Evolutionary conservation across 92 coral and sea anemone genomes (phyloP).

Genomic region (Epizoanthus scotinus): DNA sequence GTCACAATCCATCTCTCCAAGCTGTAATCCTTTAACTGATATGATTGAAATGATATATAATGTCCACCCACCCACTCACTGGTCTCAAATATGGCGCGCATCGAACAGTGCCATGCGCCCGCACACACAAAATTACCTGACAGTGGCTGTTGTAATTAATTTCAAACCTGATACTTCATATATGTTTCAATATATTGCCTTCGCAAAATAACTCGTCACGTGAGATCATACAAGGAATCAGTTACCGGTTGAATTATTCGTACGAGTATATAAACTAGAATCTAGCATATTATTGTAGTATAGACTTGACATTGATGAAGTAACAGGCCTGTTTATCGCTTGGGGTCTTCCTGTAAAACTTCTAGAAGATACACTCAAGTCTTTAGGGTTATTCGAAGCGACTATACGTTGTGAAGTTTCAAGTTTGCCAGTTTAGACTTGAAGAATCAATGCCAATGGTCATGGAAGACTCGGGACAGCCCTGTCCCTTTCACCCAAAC

Average conservation of each 20-base stretch:
- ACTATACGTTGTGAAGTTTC: neutral
- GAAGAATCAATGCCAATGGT: neutral
- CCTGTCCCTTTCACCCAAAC: neutral
- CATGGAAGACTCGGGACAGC: constrained; percentile 12
- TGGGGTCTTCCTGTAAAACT: neutral
- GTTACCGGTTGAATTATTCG: neutral
- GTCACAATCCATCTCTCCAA: too few relatives aligned
- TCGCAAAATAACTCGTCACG: neutral
- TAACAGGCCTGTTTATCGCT: neutral
- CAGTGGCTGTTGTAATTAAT: too few relatives aligned
- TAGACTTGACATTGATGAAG: neutral
- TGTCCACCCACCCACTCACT: too few relatives aligned
- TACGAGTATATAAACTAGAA: too few relatives aligned
- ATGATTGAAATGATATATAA: too few relatives aligned
- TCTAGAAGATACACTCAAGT: neutral
- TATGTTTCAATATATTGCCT: too few relatives aligned
- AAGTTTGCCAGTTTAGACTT: neutral
- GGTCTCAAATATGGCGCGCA: too few relatives aligned
- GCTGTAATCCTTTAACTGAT: too few relatives aligned
- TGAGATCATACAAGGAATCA: neutral
- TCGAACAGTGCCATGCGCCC: too few relatives aligned
- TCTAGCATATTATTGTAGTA: too few relatives aligned
- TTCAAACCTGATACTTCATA: too few relatives aligned
- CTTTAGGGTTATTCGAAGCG: neutral
- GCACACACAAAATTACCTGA: too few relatives aligned